phyloP scores from a whole-genome alignment of 2,797 vertebrate genomes.

The Halcyon leucocephala region DNA sequence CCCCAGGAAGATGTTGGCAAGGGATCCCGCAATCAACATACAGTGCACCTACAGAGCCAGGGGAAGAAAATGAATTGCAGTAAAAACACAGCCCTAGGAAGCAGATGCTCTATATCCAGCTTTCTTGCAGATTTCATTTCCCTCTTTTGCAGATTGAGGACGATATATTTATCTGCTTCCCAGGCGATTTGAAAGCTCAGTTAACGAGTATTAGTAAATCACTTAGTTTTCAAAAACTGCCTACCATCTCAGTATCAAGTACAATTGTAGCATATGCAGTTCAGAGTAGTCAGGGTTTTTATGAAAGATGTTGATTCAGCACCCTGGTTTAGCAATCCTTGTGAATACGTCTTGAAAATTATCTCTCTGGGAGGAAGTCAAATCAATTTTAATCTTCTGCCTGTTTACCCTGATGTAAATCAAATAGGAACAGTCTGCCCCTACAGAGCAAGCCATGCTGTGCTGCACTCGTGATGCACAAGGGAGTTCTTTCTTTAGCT shows the following conservation, averaged over 20 bases:
- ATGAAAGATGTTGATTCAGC: constrained; percentile 19
- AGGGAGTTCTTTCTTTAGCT: constrained; percentile 24
- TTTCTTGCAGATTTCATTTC: constrained; percentile 10
- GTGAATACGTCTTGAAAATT: constrained; percentile 19
- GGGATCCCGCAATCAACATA: neutral
- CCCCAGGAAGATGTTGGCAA: neutral
- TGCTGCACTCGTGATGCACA: neutral
- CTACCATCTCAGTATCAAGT: neutral
- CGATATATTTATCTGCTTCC: neutral
- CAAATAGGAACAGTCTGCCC: neutral
- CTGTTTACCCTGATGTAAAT: constrained; percentile 31
- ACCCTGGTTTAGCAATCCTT: neutral
- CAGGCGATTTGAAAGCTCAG: neutral
- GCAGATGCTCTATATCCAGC: neutral
- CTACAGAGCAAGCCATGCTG: neutral
- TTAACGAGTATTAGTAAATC: constrained; percentile 22
- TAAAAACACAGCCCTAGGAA: neutral
- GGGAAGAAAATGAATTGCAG: neutral
- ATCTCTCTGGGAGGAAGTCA: neutral
- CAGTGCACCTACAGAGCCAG: neutral
- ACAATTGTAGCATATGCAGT: neutral
- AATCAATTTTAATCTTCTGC: constrained; percentile 54
- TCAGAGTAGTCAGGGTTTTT: neutral
- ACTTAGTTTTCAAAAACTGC: constrained; percentile 10
- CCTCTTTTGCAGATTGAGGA: neutral